Evolutionary conservation across 2,797 vertebrate genomes (phyloP).

Genomic region (Morus bassanus): DNA sequence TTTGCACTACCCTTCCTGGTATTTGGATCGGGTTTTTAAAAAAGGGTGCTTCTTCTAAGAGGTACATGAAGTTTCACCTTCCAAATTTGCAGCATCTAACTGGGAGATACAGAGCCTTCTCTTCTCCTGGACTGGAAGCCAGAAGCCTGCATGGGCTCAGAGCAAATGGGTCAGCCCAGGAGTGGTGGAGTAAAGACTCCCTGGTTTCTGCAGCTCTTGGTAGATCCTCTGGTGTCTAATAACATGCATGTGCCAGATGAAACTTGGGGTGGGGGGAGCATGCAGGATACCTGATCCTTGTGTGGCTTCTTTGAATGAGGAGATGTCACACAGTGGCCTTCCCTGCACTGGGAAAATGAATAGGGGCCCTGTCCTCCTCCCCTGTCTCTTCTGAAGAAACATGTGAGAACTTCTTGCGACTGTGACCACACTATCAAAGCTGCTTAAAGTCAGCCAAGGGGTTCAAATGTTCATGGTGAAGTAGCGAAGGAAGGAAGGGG

Average conservation of each 20-base stretch:
- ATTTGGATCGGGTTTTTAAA: neutral
- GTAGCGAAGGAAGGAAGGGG: neutral
- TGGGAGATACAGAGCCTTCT: neutral
- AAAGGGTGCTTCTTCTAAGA: neutral
- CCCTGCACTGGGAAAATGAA: neutral
- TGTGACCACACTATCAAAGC: neutral
- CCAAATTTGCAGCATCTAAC: neutral
- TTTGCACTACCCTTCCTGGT: neutral
- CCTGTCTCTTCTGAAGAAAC: neutral
- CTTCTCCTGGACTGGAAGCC: neutral
- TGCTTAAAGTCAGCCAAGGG: neutral
- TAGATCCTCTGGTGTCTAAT: neutral
- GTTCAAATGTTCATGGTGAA: neutral
- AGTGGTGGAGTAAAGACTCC: neutral
- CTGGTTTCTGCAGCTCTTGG: neutral
- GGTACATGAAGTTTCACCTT: neutral
- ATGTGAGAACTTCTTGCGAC: neutral
- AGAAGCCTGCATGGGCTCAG: neutral
- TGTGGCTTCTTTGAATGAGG: neutral
- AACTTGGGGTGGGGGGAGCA: rapidly evolving
- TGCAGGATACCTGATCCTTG: neutral
- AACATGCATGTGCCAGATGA: neutral
- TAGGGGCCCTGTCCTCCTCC: neutral
- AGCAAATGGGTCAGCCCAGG: neutral
- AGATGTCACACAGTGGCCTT: rapidly evolving